These are phyloP conservation scores for Agrypnia vestita DNA, from an alignment of 1,140 invertebrate genomes.

Conservation along the genomic window DNA sequence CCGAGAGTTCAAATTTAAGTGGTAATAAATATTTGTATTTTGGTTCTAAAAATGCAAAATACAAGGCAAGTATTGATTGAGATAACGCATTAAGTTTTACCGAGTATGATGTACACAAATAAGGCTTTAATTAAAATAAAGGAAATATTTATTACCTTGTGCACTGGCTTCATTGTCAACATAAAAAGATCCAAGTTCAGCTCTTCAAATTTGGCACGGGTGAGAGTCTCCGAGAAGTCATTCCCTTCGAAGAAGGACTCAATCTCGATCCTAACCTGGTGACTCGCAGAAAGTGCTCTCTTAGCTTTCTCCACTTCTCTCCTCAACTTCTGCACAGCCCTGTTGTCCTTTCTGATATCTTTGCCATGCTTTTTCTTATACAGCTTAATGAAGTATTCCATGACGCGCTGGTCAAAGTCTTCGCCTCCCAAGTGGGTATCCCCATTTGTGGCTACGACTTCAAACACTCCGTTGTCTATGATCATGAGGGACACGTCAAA, in stretches of 20 bases:
- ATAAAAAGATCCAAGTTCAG: slow-evolving; percentile 99
- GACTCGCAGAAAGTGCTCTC: slow-evolving; percentile 94
- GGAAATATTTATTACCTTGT: slow-evolving; percentile 76
- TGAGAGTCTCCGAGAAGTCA: slow-evolving; percentile 99
- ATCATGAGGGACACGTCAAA: slow-evolving; percentile 99
- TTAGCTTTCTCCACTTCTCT: slow-evolving; percentile 99
- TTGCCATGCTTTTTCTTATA: slow-evolving; percentile 99
- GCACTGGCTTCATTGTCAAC: slow-evolving; percentile 98
- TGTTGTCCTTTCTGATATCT: slow-evolving; percentile 95
- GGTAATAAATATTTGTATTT: too few species aligned
- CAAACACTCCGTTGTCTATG: slow-evolving; percentile 97
- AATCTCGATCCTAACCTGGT: slow-evolving; percentile 98
- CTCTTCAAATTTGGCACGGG: slow-evolving; percentile 99
- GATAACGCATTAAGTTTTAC: too few species aligned
- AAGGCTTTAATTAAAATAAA: too few species aligned
- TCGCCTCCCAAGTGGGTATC: slow-evolving; percentile 99
- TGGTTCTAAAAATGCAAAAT: too few species aligned
- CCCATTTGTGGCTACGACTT: slow-evolving; percentile 97
- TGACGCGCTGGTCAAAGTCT: slow-evolving; percentile 98
- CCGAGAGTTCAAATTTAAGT: too few species aligned
- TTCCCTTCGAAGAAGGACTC: slow-evolving; percentile 99
- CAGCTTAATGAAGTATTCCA: slow-evolving; percentile 98
- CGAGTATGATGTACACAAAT: too few species aligned
- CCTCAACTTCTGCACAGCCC: slow-evolving; percentile 96
- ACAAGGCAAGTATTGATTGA: too few species aligned